Percentiles rank a stretch among this genome's conserved stretches.
These are phyloP conservation scores for Sebastolobus alascanus DNA, from an alignment of 2,797 vertebrate species.

Conservation along the genomic window DNA sequence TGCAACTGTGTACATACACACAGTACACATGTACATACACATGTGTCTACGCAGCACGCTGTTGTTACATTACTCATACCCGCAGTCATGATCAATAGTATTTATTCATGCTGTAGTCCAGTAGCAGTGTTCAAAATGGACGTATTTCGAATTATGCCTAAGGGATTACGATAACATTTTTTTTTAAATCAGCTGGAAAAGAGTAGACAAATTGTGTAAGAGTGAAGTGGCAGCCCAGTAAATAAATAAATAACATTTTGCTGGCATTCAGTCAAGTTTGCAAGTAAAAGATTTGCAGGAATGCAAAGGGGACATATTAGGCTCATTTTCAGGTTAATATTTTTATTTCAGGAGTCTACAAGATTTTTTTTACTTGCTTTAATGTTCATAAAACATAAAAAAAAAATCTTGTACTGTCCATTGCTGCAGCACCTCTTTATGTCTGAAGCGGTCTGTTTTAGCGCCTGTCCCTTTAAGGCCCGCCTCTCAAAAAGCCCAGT, in stretches of 20 bases:
- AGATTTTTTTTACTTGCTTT: background rate
- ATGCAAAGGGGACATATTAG: background rate
- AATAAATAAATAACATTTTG: background rate
- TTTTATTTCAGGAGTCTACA: background rate
- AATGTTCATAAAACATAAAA: background rate
- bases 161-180: background rate
- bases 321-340: background rate
- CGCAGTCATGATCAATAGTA: background rate
- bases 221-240: background rate
- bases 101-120: background rate
- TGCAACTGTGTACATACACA: slow-evolving; percentile 3
- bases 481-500: too few relatives aligned
- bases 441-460: background rate
- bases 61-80: slow-evolving; percentile 32
- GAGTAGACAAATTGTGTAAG: background rate
- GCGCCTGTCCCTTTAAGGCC: background rate
- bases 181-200: background rate
- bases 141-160: background rate
- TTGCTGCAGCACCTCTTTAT: background rate
- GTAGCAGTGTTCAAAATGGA: background rate
- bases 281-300: background rate
- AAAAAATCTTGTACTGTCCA: background rate
- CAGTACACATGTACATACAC: background rate
- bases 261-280: background rate
- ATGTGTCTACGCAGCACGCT: background rate